Percentiles rank a stretch among this genome's conserved stretches.
phyloP scores from a whole-genome alignment of 2,797 vertebrate genomes.

The Rachycentron canadum region DNA sequence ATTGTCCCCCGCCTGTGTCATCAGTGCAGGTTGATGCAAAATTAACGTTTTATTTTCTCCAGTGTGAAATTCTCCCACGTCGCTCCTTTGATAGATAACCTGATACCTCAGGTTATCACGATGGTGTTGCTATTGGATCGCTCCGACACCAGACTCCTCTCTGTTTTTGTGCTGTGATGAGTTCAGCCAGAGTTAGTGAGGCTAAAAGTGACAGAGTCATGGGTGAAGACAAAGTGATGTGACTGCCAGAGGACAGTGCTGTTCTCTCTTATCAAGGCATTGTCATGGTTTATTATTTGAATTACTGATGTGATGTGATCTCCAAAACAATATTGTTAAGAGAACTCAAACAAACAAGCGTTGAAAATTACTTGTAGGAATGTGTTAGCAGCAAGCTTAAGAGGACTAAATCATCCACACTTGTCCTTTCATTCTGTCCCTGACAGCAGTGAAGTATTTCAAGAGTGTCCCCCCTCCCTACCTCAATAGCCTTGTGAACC shows the following conservation, averaged over 20 bases:
- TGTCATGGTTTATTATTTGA: constrained; percentile 37
- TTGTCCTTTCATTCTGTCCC: constrained; percentile 56
- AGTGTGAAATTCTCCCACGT: constrained; percentile 40
- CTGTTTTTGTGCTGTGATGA: constrained; percentile 37
- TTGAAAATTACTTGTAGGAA: constrained; percentile 38
- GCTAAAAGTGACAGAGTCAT: constrained; percentile 43
- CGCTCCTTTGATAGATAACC: constrained; percentile 30
- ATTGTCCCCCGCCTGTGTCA: constrained; percentile 51
- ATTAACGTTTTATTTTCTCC: not conserved
- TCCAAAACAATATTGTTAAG: constrained; percentile 17
- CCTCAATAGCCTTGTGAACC: constrained; percentile 78
- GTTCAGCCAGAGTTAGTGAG: constrained; percentile 66
- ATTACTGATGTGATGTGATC: constrained; percentile 28
- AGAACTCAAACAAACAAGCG: constrained; percentile 33
- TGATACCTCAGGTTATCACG: constrained; percentile 19
- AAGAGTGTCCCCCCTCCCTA: constrained; percentile 57
- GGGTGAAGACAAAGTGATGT: constrained; percentile 17
- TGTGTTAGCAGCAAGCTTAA: constrained; percentile 36
- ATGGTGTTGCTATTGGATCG: constrained; percentile 43
- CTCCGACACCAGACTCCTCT: constrained; percentile 22
- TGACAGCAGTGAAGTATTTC: constrained; percentile 67
- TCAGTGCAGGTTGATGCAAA: constrained; percentile 27
- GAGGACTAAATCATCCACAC: constrained; percentile 46
- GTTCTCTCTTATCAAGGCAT: constrained; percentile 29
- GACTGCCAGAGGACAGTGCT: constrained; percentile 35